Conservation (phyloP, 2,888 invertebrate species). For the Halictus quadricinctus region DNA sequence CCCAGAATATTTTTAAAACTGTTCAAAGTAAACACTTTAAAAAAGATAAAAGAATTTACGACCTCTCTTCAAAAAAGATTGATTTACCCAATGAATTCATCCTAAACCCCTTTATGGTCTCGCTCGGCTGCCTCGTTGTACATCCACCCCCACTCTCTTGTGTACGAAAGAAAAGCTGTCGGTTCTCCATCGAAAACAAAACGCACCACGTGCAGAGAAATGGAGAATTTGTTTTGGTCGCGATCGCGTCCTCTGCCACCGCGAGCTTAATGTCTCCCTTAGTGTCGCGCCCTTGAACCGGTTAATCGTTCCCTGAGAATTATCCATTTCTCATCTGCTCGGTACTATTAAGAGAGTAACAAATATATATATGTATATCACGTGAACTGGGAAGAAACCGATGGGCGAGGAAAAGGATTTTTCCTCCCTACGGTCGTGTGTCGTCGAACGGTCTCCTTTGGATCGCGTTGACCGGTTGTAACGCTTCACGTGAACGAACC, state of each 20-base stretch:
- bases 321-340: slow-evolving; percentile 45
- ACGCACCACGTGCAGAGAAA: slow-evolving; percentile 38
- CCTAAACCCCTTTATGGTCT: not conserved
- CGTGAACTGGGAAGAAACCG: slow-evolving; percentile 19
- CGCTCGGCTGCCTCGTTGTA: not conserved
- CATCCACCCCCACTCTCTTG: not conserved
- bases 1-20: not conserved
- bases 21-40: not conserved
- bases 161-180: slow-evolving; percentile 11
- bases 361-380: slow-evolving; percentile 9
- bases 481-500: not conserved
- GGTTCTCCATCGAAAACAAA: not conserved
- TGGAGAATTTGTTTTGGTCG: slow-evolving; percentile 42
- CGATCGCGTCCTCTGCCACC: not conserved
- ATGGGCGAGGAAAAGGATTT: not conserved
- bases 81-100: not conserved
- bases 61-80: not conserved
- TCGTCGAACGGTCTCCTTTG: not conserved
- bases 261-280: not conserved
- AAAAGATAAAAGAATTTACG: not conserved
- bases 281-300: not conserved
- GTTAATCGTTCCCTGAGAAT: slow-evolving; percentile 24
- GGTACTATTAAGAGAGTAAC: slow-evolving; percentile 31
- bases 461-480: not conserved
- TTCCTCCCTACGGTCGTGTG: not conserved